A percentile compares a stretch with the other conserved stretches of the same genome.
These are phyloP conservation scores for Aphodius sticticus DNA, from an alignment of 2,888 invertebrate genomes.

Conservation along the genomic window DNA sequence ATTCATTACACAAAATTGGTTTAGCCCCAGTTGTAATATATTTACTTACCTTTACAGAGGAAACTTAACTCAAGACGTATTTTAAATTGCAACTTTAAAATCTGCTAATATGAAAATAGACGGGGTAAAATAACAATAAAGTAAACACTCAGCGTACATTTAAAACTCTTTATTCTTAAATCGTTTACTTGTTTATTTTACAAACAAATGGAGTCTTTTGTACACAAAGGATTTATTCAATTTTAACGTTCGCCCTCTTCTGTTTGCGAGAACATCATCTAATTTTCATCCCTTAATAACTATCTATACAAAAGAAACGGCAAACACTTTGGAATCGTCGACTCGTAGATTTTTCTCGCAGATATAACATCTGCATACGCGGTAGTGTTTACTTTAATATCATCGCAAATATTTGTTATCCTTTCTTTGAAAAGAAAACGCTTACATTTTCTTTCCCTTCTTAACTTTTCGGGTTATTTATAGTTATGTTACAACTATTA, in stretches of 20 bases:
- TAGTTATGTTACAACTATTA: not conserved
- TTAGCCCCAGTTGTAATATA: too few relatives aligned
- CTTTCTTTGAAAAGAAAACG: not conserved
- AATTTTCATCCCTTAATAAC: not conserved
- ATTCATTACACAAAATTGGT: too few relatives aligned
- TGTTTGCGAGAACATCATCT: not conserved
- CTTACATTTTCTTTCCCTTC: not conserved
- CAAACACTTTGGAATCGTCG: not conserved
- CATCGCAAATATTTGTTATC: not conserved
- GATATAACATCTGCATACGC: too few relatives aligned
- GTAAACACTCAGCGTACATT: not conserved
- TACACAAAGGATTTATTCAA: not conserved
- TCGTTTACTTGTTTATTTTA: slow-evolving; percentile 4
- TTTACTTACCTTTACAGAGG: too few relatives aligned
- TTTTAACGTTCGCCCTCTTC: not conserved
- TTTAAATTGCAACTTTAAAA: not conserved
- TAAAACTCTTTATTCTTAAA: slow-evolving; percentile 4
- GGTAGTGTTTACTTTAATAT: not conserved
- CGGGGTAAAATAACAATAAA: not conserved
- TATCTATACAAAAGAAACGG: not conserved
- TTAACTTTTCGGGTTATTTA: not conserved
- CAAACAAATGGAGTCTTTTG: not conserved
- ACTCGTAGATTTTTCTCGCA: too few relatives aligned
- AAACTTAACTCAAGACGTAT: too few relatives aligned
- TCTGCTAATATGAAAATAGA: not conserved